A percentile compares a stretch with the other conserved stretches of the same genome.
These are phyloP conservation scores for Blera fallax DNA, from an alignment of 2,888 invertebrate species.

Conservation along the genomic window DNA sequence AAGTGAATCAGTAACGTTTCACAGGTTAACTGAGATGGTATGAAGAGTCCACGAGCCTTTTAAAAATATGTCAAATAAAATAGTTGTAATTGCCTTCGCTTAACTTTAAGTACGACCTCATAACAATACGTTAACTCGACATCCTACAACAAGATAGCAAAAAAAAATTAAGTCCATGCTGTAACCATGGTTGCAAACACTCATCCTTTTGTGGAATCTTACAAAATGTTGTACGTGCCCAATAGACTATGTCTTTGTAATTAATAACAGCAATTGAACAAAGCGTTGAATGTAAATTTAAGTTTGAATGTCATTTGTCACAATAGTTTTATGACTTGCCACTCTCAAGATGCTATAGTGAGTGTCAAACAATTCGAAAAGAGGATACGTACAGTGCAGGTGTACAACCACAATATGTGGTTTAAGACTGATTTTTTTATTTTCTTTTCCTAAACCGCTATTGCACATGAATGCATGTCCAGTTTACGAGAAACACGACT, in stretches of 20 bases:
- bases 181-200: neutral
- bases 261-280: conserved; percentile 15
- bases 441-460: neutral
- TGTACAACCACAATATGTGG: neutral
- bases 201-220: conserved; percentile 20
- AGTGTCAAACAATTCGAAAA: no score
- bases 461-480: neutral
- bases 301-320: conserved; percentile 30
- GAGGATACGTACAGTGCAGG: neutral
- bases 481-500: neutral
- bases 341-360: neutral
- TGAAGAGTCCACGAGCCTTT: no score
- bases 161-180: neutral
- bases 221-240: conserved; percentile 4
- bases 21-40: no score
- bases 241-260: neutral
- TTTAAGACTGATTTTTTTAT: neutral
- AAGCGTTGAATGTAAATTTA: conserved; percentile 30
- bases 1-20: no score
- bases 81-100: no score
- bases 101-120: no score
- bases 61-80: no score
- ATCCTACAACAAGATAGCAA: no score
- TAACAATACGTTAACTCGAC: no score
- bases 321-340: conserved; percentile 20